These are phyloP conservation scores for Strix aluco DNA, from an alignment of 2,113 vertebrate species.

Conservation along the genomic window DNA sequence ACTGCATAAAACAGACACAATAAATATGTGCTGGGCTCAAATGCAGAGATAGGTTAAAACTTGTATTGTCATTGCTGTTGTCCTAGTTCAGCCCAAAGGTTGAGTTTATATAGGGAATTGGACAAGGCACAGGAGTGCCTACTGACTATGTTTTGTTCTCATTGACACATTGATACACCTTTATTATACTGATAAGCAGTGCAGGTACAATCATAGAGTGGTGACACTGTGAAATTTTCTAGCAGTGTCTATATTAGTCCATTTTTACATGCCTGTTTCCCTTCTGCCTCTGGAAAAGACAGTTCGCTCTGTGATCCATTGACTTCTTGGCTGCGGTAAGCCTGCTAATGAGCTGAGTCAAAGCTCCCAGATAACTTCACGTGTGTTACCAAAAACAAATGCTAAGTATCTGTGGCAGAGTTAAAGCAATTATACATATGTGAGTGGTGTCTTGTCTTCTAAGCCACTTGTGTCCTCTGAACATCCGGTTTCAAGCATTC, in stretches of 20 bases:
- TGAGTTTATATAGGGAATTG: background rate
- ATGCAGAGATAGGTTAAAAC: background rate
- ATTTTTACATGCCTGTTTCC: background rate
- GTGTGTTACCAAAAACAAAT: background rate
- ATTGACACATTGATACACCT: background rate
- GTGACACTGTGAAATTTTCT: background rate
- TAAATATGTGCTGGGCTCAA: background rate
- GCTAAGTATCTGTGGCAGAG: background rate
- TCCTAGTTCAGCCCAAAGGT: background rate
- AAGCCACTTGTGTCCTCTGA: background rate
- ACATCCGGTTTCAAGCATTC: background rate
- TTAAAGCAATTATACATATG: background rate
- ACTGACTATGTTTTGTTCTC: background rate
- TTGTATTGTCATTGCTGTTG: background rate
- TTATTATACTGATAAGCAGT: background rate
- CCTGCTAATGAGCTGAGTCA: background rate
- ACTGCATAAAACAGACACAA: background rate
- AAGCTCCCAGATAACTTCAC: background rate
- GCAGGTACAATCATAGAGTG: background rate
- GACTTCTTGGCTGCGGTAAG: background rate
- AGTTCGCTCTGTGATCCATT: background rate
- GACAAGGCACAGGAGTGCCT: background rate
- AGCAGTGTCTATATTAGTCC: background rate
- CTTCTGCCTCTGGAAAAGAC: background rate
- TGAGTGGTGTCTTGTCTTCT: background rate